Conservation (phyloP, 2,797 vertebrate genomes). For the Linurgus olivaceus region DNA sequence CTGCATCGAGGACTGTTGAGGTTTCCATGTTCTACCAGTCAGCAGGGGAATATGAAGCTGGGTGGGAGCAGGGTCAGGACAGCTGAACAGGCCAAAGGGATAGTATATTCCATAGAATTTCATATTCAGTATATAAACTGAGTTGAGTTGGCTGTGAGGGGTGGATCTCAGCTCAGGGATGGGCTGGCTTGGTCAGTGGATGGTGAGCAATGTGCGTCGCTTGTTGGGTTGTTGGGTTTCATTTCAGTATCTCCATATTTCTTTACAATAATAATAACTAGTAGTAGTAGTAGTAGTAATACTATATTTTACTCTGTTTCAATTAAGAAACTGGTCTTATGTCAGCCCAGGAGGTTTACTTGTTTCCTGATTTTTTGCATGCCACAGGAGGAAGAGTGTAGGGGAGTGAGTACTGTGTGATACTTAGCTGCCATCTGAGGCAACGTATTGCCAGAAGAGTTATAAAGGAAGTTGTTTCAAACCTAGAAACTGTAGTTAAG, state of each 20-base stretch:
- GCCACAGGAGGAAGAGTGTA: neutral
- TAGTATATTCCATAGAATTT: too few relatives aligned
- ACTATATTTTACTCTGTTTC: neutral
- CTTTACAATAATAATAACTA: neutral
- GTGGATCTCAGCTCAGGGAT: rapidly evolving
- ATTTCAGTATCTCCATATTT: neutral
- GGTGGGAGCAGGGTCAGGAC: neutral
- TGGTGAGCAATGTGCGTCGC: neutral
- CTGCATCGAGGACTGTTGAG: neutral
- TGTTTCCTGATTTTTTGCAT: neutral
- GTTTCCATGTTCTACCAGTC: neutral
- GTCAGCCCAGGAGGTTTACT: neutral
- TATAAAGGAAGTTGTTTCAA: neutral
- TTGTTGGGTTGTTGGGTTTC: neutral
- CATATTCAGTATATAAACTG: neutral
- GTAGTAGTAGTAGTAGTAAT: neutral
- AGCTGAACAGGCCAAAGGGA: neutral
- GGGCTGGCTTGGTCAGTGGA: neutral
- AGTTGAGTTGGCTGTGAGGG: neutral
- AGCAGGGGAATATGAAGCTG: neutral
- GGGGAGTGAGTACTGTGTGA: neutral
- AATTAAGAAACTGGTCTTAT: neutral
- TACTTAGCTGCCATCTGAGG: neutral
- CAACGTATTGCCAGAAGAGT: neutral
- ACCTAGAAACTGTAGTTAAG: neutral